Percentiles rank a stretch among this genome's conserved stretches.
Conservation (phyloP, 2,797 vertebrate species). For the Mionectes olivaceus region DNA sequence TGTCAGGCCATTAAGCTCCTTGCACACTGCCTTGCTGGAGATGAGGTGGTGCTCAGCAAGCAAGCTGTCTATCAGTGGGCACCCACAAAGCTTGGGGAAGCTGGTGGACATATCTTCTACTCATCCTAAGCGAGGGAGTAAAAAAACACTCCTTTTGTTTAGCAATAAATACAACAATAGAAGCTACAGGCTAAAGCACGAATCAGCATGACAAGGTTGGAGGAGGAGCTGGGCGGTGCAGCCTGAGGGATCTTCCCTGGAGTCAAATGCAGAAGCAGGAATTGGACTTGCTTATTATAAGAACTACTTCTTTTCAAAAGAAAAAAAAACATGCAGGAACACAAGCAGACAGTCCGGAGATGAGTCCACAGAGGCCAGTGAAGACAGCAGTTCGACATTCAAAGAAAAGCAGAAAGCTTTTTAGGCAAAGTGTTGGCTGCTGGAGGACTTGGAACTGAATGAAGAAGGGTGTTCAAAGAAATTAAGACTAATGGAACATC, state of each 20-base stretch:
- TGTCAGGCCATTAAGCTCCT: neutral
- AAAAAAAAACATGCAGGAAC: neutral
- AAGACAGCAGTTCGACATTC: neutral
- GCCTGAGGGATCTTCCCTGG: constrained; percentile 30
- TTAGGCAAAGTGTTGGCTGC: neutral
- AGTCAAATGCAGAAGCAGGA: constrained; percentile 2
- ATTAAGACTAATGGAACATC: neutral
- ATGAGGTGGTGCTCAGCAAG: neutral
- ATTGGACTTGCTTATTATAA: neutral
- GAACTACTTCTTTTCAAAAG: neutral
- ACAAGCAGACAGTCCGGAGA: neutral
- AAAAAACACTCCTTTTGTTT: constrained; percentile 40
- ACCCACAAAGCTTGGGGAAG: neutral
- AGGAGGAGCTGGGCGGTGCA: neutral
- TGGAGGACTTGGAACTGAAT: neutral
- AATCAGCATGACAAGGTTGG: constrained; percentile 41
- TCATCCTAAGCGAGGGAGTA: neutral
- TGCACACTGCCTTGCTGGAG: neutral
- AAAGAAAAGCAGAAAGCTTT: constrained; percentile 18
- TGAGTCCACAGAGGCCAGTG: neutral
- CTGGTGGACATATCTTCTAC: neutral
- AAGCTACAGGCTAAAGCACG: constrained; percentile 49
- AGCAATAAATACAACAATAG: constrained; percentile 60
- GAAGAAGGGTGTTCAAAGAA: neutral
- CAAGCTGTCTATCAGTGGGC: neutral